Evolutionary conservation across 1,140 invertebrate genomes (phyloP), one percentile per base, ranked within the genome.

Genomic region (Aplysia californica): DNA sequence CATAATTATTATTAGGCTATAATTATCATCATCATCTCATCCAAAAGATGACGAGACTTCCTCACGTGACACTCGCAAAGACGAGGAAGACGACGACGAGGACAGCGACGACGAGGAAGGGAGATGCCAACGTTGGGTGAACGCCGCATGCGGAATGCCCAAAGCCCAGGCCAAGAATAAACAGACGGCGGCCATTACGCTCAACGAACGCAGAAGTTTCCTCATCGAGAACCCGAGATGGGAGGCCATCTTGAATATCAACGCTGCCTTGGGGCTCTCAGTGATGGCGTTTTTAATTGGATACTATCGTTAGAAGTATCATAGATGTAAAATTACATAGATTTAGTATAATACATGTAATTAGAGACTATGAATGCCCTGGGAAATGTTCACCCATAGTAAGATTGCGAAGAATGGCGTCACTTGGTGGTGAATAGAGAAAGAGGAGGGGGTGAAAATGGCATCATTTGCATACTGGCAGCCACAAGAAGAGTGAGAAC

Each of bases 231-330:
- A 67, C 41, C 64, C 76, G n/a, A 78, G n/a, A 35, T 81, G 79
- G 78, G 29, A 67, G 26, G 73, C 35, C 3, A n/a, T 83, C 15
- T 55, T 85, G n/a, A 83, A 83, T 65, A 38, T 83, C 18, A 82
- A 85, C 44, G 83, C 83, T 2, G 79, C 74, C 20, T 73, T 83
- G 66, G 83, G 74, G 15, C 64, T 82, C 6, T 59, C 74, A 5
- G 74, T 85, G 23, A 79, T 80, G 38, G 82, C 83, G 3, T 83
- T 85, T 72, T 44, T 85, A 18, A 78, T 79, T 33, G 83, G 83
- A 2, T 84, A 79, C 61, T 84, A 77, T 61, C 76, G 64, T 55
- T 80, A 41, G 77, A 0, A 23, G n/a, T 50, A 4, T 65, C n/a
- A n/a, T 50, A 50, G 10, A 15, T 10, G 10, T 50, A 50, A 50